Evolutionary conservation across 2,113 vertebrate species (phyloP), one percentile per base, ranked within the genome.

Genomic region (Panthera uncia): DNA sequence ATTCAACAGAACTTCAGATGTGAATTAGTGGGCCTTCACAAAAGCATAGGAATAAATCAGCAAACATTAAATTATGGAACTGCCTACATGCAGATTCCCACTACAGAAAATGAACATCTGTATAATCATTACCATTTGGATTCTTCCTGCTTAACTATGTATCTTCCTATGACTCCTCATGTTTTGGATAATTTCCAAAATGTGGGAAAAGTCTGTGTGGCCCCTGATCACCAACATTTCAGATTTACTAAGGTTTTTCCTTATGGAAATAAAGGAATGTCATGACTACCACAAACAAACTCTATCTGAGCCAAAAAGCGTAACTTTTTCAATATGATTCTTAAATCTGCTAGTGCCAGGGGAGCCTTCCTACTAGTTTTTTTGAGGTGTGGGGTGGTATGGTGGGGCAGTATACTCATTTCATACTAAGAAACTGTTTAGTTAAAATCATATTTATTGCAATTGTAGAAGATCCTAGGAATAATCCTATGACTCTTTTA

Each of bases 61-160:
- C 2, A 85, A 79, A 89, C 3, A 82, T 57, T 89, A 91, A 69
- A 94, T 73, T 85, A 76, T 2, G 82, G 74, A 96, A 88, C 0
- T 69, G 55, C 68, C 55, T 84, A 61, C 21, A 61, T 61, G 2
- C 29, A 76, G 18, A 93, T 71, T 48, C 29, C 29, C 33, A 92
- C 33, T 78, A 86, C 2, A 91, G 65, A 97, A 90, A 95, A 91
- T 74, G 27, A 88, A 41, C 55, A 84, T 81, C 33, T 57, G 55
- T 88, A 31, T 94, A 81, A 96, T 95, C 93, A 81, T 81, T 89
- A 91, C 18, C 15, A 76, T 45, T 85, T 96, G 48, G 38, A 95
- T 57, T 57, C 36, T 69, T 80, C 45, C 55, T 88, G 36, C 61
- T 38, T 91, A 74, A 97, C 29, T 93, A 45, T 38, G 23, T 82